Evolutionary conservation across 2,797 vertebrate species (phyloP).

Genomic region (Columba guinea): DNA sequence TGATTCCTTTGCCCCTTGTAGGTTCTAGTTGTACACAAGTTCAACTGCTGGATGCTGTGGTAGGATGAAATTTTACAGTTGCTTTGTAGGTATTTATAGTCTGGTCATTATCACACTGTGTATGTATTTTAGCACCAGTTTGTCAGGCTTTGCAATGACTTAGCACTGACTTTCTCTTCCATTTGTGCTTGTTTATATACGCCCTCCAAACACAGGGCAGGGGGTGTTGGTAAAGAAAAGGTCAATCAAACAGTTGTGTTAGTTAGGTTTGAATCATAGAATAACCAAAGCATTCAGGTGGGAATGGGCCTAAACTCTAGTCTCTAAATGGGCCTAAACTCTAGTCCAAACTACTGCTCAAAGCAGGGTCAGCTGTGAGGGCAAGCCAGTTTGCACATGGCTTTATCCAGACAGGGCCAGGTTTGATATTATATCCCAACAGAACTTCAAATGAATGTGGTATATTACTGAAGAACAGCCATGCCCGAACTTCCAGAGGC

Average conservation of each 20-base stretch:
- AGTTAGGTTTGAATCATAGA: not conserved
- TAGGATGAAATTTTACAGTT: not conserved
- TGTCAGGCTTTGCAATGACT: not conserved
- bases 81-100: not conserved
- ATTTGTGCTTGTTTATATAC: not conserved
- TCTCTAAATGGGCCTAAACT: no score
- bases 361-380: not conserved
- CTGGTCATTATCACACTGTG: not conserved
- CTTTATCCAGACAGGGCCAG: not conserved
- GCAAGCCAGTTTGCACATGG: not conserved
- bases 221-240: not conserved
- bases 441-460: not conserved
- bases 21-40: not conserved
- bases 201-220: not conserved
- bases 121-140: not conserved
- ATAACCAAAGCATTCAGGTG: not conserved
- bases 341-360: not conserved
- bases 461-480: not conserved
- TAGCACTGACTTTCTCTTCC: not conserved
- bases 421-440: not conserved
- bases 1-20: not conserved
- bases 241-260: not conserved
- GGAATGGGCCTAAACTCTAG: not conserved
- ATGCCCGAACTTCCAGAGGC: not conserved
- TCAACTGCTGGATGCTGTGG: not conserved